Evolutionary conservation across 2,113 vertebrate genomes (phyloP).

Genomic region (Aramus guarauna): DNA sequence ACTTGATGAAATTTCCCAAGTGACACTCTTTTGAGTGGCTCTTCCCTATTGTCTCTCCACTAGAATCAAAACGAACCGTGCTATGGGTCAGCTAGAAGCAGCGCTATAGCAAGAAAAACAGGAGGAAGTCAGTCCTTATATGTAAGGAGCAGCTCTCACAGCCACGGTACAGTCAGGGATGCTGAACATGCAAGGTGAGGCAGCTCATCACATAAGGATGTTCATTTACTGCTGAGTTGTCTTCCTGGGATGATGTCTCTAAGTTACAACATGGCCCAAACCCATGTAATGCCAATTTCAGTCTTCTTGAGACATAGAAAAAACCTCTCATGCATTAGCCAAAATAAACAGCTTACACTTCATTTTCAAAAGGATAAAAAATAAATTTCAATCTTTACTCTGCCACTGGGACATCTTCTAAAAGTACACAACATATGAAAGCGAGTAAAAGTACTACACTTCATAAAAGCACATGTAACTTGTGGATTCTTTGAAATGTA

Average conservation of each 20-base stretch:
- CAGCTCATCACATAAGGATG: neutral
- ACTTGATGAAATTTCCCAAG: neutral
- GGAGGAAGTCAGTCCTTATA: neutral
- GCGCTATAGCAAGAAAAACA: neutral
- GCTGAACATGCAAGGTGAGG: neutral
- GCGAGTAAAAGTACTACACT: neutral
- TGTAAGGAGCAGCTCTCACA: neutral
- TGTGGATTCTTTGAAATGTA: neutral
- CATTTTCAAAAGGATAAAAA: neutral
- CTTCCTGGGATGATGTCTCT: neutral
- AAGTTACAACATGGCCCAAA: neutral
- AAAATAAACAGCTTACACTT: neutral
- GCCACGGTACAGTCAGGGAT: neutral
- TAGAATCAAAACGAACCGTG: neutral
- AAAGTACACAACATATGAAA: neutral
- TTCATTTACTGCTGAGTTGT: neutral
- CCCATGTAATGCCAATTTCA: neutral
- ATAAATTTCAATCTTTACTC: neutral
- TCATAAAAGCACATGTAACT: rapidly evolving
- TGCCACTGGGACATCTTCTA: neutral
- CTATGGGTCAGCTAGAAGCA: neutral
- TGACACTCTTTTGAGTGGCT: neutral
- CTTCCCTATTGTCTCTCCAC: neutral
- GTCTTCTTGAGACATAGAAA: neutral
- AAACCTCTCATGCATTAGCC: neutral